Evolutionary conservation across 53 echinoderm and acorn worm genomes (phyloP).

Genomic region (Henricia sp.): DNA sequence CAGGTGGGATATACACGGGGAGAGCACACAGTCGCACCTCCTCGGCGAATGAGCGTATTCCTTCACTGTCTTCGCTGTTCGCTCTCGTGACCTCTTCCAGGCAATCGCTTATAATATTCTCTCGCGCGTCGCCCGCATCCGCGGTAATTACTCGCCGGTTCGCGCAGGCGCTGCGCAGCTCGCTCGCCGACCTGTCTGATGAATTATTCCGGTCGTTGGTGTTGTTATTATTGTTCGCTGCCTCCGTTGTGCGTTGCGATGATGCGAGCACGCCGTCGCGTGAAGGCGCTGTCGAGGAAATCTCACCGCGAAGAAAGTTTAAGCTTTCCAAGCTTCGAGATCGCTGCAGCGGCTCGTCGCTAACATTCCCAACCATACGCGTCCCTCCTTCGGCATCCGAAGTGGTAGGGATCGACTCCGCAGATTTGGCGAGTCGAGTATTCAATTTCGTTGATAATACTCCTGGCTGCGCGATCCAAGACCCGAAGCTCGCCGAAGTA

Average conservation of each 20-base stretch:
- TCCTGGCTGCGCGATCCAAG: background rate
- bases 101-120: conserved; percentile 29
- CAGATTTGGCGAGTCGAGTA: conserved; percentile 35
- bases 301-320: conserved; percentile 9
- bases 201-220: conserved; percentile 42
- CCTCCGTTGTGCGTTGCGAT: background rate
- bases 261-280: conserved; percentile 18
- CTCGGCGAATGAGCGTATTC: conserved; percentile 60
- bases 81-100: conserved; percentile 40
- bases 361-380: background rate
- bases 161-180: conserved; percentile 51
- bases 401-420: conserved; percentile 36
- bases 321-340: conserved; percentile 49
- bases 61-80: background rate
- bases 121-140: conserved; percentile 44
- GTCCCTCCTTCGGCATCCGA: conserved; percentile 17
- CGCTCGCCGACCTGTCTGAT: conserved; percentile 24
- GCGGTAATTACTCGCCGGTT: conserved; percentile 35
- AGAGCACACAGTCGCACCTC: conserved; percentile 61
- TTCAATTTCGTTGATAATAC: background rate
- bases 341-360: conserved; percentile 35
- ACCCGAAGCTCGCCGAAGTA: conserved; percentile 10
- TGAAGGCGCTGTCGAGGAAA: conserved; percentile 29
- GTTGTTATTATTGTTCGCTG: conserved; percentile 50
- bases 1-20: conserved; percentile 61